phyloP scores from a whole-genome alignment of 2,888 invertebrate genomes.

The Acrocyrtus sp. region DNA sequence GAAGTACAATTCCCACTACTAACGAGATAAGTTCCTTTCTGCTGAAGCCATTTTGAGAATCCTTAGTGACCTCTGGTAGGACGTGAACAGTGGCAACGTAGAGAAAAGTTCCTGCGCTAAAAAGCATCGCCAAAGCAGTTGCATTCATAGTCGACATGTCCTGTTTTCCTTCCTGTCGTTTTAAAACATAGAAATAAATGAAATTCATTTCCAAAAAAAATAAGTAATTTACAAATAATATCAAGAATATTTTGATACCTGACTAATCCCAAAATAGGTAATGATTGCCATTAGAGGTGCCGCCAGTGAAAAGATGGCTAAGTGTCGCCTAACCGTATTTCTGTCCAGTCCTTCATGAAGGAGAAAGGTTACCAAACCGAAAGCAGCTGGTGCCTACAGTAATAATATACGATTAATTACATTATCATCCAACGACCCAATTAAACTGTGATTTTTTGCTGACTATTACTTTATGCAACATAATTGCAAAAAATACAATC shows the following conservation, averaged over 20 bases:
- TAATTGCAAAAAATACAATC: slow-evolving; percentile 97
- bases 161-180: slow-evolving; percentile 88
- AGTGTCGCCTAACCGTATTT: slow-evolving; percentile 86
- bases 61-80: slow-evolving; percentile 85
- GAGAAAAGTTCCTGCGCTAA: slow-evolving; percentile 98
- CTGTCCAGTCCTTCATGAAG: slow-evolving; percentile 94
- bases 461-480: slow-evolving; percentile 97
- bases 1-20: slow-evolving; percentile 87
- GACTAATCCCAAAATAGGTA: slow-evolving; percentile 93
- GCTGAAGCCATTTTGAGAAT: slow-evolving; percentile 71
- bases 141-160: slow-evolving; percentile 88
- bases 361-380: slow-evolving; percentile 97
- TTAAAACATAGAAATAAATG: neutral
- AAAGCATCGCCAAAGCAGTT: slow-evolving; percentile 97
- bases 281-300: slow-evolving; percentile 90
- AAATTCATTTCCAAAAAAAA: neutral
- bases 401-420: no score
- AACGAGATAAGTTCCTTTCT: slow-evolving; percentile 83
- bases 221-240: neutral
- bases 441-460: no score
- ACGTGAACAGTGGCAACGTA: slow-evolving; percentile 99
- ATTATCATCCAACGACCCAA: no score
- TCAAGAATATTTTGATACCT: slow-evolving; percentile 66
- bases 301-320: slow-evolving; percentile 90
- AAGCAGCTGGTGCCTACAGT: slow-evolving; percentile 92